These are phyloP conservation scores for Nesidiocoris tenuis DNA, from an alignment of 2,888 invertebrate genomes.

Conservation along the genomic window DNA sequence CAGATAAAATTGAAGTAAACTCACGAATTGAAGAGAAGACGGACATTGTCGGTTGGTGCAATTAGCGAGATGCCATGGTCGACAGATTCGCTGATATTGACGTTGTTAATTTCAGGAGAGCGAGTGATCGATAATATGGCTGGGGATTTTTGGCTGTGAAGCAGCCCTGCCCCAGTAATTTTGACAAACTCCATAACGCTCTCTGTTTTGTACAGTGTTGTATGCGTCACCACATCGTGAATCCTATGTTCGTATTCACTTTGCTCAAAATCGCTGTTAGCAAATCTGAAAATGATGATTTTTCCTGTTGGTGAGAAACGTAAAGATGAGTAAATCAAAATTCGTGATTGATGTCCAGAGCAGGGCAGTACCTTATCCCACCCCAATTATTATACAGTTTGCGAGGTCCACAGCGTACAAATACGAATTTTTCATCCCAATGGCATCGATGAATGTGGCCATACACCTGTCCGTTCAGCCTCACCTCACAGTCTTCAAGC, in stretches of 20 bases:
- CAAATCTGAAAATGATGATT: constrained; percentile 71
- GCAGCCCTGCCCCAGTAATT: constrained; percentile 88
- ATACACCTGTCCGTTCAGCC: constrained; percentile 82
- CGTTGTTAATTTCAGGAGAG: constrained; percentile 76
- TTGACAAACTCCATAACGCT: constrained; percentile 78
- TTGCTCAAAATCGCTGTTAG: constrained; percentile 86
- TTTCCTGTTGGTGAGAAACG: background rate
- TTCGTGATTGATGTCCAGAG: too few relatives aligned
- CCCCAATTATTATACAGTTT: constrained; percentile 85
- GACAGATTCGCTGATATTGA: constrained; percentile 80
- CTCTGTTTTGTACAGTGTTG: constrained; percentile 66
- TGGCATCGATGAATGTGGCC: constrained; percentile 81
- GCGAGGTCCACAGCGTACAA: constrained; percentile 82
- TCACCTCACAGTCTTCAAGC: constrained; percentile 80
- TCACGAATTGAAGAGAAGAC: constrained; percentile 68
- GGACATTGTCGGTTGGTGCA: constrained; percentile 76
- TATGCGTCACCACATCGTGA: constrained; percentile 78
- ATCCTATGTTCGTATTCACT: constrained; percentile 76
- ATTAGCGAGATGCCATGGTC: constrained; percentile 90
- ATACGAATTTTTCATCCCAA: constrained; percentile 90
- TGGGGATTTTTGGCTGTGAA: constrained; percentile 92
- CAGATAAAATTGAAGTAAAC: too few relatives aligned
- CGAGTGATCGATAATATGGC: constrained; percentile 88
- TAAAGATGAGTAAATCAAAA: too few relatives aligned
- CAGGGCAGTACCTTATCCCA: constrained; percentile 77